A percentile compares a stretch with the other conserved stretches of the same genome.
phyloP scores from a whole-genome alignment of 1,140 invertebrate species.

The Physella acuta region DNA sequence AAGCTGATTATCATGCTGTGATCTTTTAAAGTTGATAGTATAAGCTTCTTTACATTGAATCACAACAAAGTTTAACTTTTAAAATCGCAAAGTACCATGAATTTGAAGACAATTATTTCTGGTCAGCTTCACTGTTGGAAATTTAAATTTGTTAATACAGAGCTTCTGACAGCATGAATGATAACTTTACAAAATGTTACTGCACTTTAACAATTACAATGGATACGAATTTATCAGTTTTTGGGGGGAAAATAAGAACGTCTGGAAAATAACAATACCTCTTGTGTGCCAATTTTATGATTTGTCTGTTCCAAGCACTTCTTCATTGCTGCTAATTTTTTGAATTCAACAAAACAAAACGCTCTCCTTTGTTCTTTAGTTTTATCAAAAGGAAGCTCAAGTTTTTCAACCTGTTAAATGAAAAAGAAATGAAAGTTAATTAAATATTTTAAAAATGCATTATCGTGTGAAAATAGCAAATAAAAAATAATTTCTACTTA shows the following conservation, averaged over 20 bases:
- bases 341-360: conserved; percentile 94
- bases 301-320: conserved; percentile 89
- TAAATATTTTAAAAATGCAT: conserved; percentile 10
- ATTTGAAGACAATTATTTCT: too few relatives aligned
- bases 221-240: too few relatives aligned
- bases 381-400: conserved; percentile 95
- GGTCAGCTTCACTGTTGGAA: too few relatives aligned
- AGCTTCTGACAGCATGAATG: too few relatives aligned
- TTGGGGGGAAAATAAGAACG: background rate
- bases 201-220: too few relatives aligned
- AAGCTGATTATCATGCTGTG: conserved; percentile 9
- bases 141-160: too few relatives aligned
- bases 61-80: too few relatives aligned
- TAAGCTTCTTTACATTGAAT: too few relatives aligned
- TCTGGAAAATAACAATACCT: conserved; percentile 32
- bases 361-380: conserved; percentile 93
- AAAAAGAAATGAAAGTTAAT: conserved; percentile 40
- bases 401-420: conserved; percentile 77
- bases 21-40: too few relatives aligned
- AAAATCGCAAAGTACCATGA: too few relatives aligned
- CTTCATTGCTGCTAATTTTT: conserved; percentile 82
- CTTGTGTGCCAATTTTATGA: conserved; percentile 86
- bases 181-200: too few relatives aligned
- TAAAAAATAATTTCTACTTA: conserved; percentile 27
- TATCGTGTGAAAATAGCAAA: background rate